A percentile compares a stretch with the other conserved stretches of the same genome.
phyloP scores from a whole-genome alignment of 2,113 vertebrate genomes.

The Trichechus manatus region DNA sequence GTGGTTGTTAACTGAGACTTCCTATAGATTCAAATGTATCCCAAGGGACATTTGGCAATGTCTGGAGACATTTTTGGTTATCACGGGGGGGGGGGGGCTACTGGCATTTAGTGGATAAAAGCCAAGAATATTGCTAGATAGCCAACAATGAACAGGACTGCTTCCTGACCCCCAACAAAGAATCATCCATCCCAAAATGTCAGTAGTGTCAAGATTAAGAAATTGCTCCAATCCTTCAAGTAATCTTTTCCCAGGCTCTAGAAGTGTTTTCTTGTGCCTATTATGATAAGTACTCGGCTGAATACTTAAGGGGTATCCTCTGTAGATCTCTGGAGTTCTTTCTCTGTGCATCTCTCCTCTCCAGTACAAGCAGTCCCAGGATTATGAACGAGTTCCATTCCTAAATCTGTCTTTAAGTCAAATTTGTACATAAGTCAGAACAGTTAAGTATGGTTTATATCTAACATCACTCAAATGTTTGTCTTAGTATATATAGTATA shows the following conservation, averaged over 20 bases:
- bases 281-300: background rate
- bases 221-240: background rate
- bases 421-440: too few relatives aligned
- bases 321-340: background rate
- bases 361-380: too few relatives aligned
- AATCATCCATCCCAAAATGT: background rate
- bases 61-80: background rate
- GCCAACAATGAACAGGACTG: background rate
- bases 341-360: background rate
- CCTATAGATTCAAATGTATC: background rate
- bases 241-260: background rate
- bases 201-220: background rate
- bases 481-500: too few relatives aligned
- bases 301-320: too few relatives aligned
- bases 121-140: background rate
- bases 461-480: too few relatives aligned
- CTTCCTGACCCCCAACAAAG: background rate
- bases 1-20: background rate
- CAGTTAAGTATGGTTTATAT: too few relatives aligned
- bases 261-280: background rate
- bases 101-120: background rate
- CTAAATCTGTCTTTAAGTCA: too few relatives aligned
- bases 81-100: background rate
- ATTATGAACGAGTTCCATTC: too few relatives aligned
- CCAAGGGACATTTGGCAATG: background rate